These are phyloP conservation scores for Tupiocoris notatus DNA, from an alignment of 2,888 invertebrate species.

Conservation along the genomic window DNA sequence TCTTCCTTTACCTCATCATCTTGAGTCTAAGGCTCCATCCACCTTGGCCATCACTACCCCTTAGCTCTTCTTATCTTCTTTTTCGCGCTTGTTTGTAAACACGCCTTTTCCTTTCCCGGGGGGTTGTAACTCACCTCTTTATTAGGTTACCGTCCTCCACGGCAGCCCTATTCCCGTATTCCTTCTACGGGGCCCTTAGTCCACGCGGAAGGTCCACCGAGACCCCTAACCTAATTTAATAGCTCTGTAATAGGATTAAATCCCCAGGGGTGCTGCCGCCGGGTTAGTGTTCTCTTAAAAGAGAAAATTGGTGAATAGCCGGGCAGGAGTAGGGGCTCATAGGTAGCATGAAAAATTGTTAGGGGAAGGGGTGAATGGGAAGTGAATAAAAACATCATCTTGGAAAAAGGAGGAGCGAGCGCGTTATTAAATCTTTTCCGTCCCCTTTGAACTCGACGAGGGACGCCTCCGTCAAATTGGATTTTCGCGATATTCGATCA, in stretches of 20 bases:
- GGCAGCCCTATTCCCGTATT: not conserved
- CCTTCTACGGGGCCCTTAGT: constrained; percentile 1
- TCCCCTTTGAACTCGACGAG: not conserved
- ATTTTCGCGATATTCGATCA: not conserved
- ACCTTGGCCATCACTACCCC: not conserved
- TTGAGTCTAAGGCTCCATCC: no score
- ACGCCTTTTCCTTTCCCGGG: constrained; percentile 29
- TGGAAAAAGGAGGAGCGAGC: not conserved
- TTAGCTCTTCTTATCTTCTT: constrained; percentile 16
- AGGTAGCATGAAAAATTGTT: not conserved
- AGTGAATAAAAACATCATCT: not conserved
- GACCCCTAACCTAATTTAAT: constrained; percentile 43
- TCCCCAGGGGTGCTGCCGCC: constrained; percentile 37
- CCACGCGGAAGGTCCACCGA: constrained; percentile 18
- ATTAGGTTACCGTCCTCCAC: constrained; percentile 30
- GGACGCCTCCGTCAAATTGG: not conserved
- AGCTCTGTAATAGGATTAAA: constrained; percentile 43
- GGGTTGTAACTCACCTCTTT: constrained; percentile 41
- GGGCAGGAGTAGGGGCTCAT: constrained; percentile 4
- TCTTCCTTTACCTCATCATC: constrained; percentile 10
- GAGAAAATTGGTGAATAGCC: constrained; percentile 35
- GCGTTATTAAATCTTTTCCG: not conserved
- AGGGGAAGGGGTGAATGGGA: not conserved
- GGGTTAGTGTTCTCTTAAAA: constrained; percentile 38
- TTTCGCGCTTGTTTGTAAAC: constrained; percentile 38